Percentiles rank a stretch among this genome's conserved stretches.
Conservation (phyloP, 2,113 vertebrate species). For the Phyllostomus hastatus region DNA sequence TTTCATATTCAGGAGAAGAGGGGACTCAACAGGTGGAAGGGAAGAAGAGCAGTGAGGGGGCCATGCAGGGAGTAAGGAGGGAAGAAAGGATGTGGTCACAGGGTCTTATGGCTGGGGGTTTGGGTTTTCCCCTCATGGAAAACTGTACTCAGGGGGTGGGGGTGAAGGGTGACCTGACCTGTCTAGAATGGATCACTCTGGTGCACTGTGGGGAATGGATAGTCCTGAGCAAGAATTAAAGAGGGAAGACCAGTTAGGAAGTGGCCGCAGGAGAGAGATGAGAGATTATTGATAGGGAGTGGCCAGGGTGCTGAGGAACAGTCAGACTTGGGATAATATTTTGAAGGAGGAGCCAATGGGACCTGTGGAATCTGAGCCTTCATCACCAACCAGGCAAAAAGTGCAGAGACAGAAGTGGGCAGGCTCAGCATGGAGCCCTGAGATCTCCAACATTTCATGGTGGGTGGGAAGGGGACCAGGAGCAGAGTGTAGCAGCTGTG, state of each 20-base stretch:
- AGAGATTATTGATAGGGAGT: neutral
- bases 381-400: neutral
- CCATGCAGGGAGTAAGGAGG: accelerated
- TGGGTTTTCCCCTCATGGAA: neutral
- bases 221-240: neutral
- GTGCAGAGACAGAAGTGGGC: neutral
- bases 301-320: neutral
- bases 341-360: neutral
- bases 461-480: neutral
- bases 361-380: neutral
- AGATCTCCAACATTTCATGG: neutral
- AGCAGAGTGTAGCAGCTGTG: neutral
- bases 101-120: no score
- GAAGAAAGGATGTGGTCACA: neutral
- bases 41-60: neutral
- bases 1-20: neutral
- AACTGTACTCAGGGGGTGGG: neutral
- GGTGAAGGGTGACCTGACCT: neutral
- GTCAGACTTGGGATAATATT: neutral
- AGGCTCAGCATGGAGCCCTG: neutral
- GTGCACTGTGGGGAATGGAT: neutral
- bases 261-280: neutral
- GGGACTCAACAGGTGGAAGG: neutral
- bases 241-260: neutral
- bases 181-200: neutral